These are phyloP conservation scores for Laterallus jamaicensis DNA, from an alignment of 2,113 vertebrate species.

Conservation along the genomic window DNA sequence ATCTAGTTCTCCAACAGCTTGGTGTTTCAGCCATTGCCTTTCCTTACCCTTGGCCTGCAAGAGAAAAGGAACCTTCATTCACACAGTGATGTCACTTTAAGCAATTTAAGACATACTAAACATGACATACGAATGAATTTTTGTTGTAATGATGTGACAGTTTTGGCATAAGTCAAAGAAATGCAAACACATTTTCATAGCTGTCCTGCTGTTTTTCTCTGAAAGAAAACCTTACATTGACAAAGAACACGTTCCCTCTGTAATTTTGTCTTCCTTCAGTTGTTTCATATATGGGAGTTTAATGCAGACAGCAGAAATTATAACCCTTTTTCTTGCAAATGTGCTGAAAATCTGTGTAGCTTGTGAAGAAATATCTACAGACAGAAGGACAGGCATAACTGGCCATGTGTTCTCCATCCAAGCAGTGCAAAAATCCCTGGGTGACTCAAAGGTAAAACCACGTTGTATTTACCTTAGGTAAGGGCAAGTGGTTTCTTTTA, in stretches of 20 bases:
- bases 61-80: slow-evolving; percentile 13
- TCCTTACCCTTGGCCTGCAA: slow-evolving; percentile 96
- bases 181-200: neutral
- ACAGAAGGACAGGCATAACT: neutral
- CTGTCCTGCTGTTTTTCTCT: neutral
- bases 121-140: neutral
- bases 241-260: neutral
- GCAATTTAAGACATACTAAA: neutral
- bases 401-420: neutral
- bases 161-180: neutral
- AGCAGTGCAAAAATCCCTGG: neutral
- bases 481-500: neutral
- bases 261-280: neutral
- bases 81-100: neutral
- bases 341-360: neutral
- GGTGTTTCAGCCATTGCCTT: slow-evolving; percentile 94
- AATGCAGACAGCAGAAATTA: neutral
- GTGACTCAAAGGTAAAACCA: neutral
- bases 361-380: neutral
- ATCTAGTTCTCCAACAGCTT: slow-evolving; percentile 91
- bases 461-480: neutral
- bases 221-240: neutral
- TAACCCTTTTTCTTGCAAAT: neutral
- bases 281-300: neutral
- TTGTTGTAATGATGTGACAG: neutral